Conservation (phyloP, 2,113 vertebrate genomes). For the Gulo gulo region DNA sequence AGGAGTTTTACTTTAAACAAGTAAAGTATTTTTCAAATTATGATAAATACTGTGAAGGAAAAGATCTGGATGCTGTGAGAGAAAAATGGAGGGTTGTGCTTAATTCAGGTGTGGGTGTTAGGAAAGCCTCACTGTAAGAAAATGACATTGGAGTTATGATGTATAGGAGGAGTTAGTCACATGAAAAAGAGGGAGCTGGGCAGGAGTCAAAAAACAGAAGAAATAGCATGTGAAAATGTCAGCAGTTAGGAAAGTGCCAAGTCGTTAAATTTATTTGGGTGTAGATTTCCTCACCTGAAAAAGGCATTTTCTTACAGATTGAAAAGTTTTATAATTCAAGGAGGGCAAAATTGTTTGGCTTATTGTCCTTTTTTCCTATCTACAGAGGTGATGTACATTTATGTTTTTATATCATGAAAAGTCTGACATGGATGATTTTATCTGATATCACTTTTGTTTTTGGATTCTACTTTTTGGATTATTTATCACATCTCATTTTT, state of each 20-base stretch:
- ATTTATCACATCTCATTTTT: neutral
- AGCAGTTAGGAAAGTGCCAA: neutral
- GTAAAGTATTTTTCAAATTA: neutral
- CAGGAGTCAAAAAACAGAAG: neutral
- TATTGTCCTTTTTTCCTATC: neutral
- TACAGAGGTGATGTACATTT: neutral
- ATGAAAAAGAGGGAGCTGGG: neutral
- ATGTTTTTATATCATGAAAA: neutral
- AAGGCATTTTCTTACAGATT: neutral
- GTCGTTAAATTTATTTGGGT: neutral
- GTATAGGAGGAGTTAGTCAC: neutral
- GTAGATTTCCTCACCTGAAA: neutral
- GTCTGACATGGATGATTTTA: neutral
- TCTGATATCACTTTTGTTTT: neutral
- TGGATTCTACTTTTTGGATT: neutral
- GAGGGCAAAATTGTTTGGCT: neutral
- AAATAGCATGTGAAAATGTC: neutral
- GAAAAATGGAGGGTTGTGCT: neutral
- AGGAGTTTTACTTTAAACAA: constrained; percentile 28
- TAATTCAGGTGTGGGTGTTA: neutral
- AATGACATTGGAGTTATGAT: neutral
- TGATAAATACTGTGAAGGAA: neutral
- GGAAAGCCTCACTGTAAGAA: neutral
- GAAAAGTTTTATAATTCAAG: neutral
- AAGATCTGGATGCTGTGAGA: neutral